phyloP scores from a whole-genome alignment of 2,113 vertebrate species.

The Corythaeola cristata region DNA sequence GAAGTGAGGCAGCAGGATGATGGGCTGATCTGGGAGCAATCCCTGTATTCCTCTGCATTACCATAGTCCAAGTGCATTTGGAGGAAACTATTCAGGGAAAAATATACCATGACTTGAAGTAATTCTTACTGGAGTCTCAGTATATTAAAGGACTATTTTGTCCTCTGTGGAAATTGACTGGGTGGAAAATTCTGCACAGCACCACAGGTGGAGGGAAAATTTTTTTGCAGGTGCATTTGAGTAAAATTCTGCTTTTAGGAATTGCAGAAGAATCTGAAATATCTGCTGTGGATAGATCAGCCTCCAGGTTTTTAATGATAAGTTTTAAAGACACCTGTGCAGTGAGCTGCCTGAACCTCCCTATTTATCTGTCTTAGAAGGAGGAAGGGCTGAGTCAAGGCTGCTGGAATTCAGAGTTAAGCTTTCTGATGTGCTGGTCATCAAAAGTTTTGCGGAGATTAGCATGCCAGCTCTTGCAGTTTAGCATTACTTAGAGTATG shows the following conservation, averaged over 20 bases:
- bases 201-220: neutral
- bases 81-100: neutral
- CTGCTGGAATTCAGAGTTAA: neutral
- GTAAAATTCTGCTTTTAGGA: neutral
- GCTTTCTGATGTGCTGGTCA: neutral
- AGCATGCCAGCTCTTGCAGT: neutral
- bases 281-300: neutral
- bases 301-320: neutral
- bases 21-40: neutral
- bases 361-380: neutral
- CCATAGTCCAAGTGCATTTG: neutral
- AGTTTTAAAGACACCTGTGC: neutral
- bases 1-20: neutral
- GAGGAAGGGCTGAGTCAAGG: neutral
- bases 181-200: neutral
- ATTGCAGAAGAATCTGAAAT: neutral
- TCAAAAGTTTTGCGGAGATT: slow-evolving; percentile 6
- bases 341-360: neutral
- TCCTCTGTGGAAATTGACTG: neutral
- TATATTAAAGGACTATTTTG: neutral
- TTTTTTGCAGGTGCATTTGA: neutral
- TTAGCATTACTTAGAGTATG: neutral
- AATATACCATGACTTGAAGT: neutral
- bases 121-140: neutral
- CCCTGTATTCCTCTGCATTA: neutral